Percentiles rank a stretch among this genome's conserved stretches.
Evolutionary conservation across 1,140 invertebrate species (phyloP).

Genomic region (Papilio xuthus): DNA sequence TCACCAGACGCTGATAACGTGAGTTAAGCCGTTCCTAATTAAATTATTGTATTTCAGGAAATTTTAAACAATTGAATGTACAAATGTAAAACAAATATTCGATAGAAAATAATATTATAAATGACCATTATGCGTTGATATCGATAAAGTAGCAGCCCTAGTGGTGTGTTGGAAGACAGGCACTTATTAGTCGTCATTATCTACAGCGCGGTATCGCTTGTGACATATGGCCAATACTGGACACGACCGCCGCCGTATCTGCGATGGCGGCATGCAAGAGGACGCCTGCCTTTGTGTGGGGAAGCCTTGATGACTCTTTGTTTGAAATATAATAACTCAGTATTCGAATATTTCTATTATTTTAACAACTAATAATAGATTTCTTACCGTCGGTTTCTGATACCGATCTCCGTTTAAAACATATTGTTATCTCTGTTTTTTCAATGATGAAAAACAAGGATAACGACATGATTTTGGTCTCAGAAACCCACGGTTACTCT

Average conservation of each 20-base stretch:
- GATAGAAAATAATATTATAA: not conserved
- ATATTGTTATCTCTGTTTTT: no score
- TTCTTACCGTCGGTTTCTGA: no score
- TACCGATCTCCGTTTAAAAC: no score
- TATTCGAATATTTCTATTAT: conserved; percentile 12
- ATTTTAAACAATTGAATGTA: no score
- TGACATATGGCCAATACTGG: conserved; percentile 78
- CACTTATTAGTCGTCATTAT: conserved; percentile 79
- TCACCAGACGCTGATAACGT: no score
- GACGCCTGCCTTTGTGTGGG: conserved; percentile 52
- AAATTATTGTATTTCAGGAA: no score
- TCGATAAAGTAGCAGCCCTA: conserved; percentile 55
- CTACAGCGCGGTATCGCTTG: conserved; percentile 69
- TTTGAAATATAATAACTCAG: conserved; percentile 41
- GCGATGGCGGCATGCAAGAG: conserved; percentile 67
- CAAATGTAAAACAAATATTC: no score
- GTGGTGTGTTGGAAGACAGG: conserved; percentile 70
- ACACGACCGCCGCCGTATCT: conserved; percentile 65
- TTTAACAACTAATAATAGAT: conserved; percentile 1
- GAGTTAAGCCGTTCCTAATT: no score
- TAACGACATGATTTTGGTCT: no score
- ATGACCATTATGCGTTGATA: conserved; percentile 33
- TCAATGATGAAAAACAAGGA: no score
- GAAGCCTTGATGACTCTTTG: conserved; percentile 72
- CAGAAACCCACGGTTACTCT: no score